Conservation (phyloP, 2,888 invertebrate genomes). For the Rhogogaster chlorosoma region DNA sequence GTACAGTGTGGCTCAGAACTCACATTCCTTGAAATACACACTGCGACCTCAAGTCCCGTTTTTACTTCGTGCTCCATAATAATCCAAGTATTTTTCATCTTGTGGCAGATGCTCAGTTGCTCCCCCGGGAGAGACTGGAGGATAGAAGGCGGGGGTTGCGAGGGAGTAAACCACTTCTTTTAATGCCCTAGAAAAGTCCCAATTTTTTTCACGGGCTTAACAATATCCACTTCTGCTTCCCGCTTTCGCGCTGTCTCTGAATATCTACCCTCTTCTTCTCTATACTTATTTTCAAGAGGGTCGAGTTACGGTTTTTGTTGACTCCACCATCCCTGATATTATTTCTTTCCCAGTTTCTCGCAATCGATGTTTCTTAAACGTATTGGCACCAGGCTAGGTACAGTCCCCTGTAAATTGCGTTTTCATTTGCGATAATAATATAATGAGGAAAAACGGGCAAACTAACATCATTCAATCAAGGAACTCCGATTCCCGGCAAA, state of each 20-base stretch:
- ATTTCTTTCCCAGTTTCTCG: not conserved
- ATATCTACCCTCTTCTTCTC: conserved; percentile 19
- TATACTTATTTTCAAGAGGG: not conserved
- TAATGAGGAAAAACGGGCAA: not conserved
- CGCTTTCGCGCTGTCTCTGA: conserved; percentile 13
- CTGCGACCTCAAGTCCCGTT: conserved; percentile 20
- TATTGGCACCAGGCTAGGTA: not conserved
- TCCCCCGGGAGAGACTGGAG: conserved; percentile 4
- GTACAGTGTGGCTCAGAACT: not conserved
- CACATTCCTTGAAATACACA: conserved; percentile 16
- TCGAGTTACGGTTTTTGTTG: not conserved
- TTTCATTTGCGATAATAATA: not conserved
- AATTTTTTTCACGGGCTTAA: conserved; percentile 38
- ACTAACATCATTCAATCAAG: not conserved
- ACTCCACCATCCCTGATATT: not conserved
- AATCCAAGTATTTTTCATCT: conserved; percentile 47
- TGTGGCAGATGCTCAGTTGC: conserved; percentile 42
- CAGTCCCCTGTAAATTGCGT: not conserved
- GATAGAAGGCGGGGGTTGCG: not conserved
- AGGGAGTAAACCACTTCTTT: conserved; percentile 33
- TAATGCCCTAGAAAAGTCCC: conserved; percentile 34
- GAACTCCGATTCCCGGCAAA: not conserved
- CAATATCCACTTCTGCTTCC: conserved; percentile 34
- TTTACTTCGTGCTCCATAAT: conserved; percentile 28
- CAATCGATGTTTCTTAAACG: not conserved